Conservation (phyloP, 53 echinoderm and acorn worm species). For the Temnopleurus reevesii region DNA sequence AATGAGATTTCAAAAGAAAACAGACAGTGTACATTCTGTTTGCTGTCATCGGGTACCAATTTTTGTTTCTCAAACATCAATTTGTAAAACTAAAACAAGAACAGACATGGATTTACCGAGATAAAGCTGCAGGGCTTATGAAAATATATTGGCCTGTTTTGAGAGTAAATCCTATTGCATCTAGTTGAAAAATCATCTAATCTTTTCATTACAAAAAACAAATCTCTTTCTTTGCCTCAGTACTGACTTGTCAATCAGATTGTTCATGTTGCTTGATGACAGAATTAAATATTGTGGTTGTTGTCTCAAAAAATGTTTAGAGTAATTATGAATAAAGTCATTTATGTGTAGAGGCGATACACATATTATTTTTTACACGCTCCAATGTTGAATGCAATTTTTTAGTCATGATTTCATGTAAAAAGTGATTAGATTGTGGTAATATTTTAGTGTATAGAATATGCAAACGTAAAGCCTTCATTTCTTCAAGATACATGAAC, state of each 20-base stretch:
- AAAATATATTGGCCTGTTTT: background rate
- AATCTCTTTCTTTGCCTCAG: background rate
- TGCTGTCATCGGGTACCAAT: constrained; percentile 30
- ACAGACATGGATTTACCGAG: background rate
- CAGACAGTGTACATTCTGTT: background rate
- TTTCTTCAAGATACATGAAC: no score
- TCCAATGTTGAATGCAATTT: no score
- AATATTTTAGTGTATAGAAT: no score
- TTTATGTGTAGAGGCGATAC: no score
- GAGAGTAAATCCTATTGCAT: background rate
- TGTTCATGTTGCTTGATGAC: no score
- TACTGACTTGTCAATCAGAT: background rate
- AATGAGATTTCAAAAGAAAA: constrained; percentile 26
- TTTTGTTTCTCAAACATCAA: constrained; percentile 30
- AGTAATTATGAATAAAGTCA: no score
- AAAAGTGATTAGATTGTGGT: no score
- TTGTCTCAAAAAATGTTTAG: no score
- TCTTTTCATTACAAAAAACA: constrained; percentile 15
- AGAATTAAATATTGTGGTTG: no score
- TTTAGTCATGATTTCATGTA: no score
- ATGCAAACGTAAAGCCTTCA: no score
- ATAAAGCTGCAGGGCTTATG: background rate
- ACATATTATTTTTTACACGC: no score
- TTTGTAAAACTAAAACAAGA: background rate
- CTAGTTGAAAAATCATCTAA: constrained; percentile 14